A percentile compares a stretch with the other conserved stretches of the same genome.
These are phyloP conservation scores for Zaprionus obscuricornis DNA, from an alignment of 2,888 invertebrate genomes.

Conservation along the genomic window DNA sequence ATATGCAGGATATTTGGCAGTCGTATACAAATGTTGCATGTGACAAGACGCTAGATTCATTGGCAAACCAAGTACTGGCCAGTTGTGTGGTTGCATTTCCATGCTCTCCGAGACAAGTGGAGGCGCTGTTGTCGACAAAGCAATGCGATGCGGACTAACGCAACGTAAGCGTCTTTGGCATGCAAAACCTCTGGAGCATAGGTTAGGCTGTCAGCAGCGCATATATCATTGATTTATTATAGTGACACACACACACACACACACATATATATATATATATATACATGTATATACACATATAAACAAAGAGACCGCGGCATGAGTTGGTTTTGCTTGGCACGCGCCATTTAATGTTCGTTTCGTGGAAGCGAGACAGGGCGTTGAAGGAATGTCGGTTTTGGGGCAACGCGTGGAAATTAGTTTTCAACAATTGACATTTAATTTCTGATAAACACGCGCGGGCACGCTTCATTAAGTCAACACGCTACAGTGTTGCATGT, in stretches of 20 bases:
- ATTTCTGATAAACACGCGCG: conserved; percentile 79
- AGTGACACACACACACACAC: no score
- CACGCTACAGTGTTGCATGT: conserved; percentile 69
- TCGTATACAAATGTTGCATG: no score
- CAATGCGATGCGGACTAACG: no score
- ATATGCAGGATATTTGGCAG: no score
- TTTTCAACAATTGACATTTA: conserved; percentile 79
- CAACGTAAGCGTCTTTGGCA: conserved; percentile 22
- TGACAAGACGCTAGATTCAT: conserved; percentile 36
- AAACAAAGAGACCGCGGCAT: background rate
- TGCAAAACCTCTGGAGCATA: conserved; percentile 43
- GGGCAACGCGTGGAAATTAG: conserved; percentile 60
- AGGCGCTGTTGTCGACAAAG: conserved; percentile 15
- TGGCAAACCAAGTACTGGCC: conserved; percentile 21
- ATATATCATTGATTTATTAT: conserved; percentile 66
- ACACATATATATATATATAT: conserved; percentile 1
- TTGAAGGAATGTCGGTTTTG: background rate
- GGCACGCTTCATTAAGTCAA: conserved; percentile 78
- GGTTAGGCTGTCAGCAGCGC: conserved; percentile 61
- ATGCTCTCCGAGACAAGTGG: conserved; percentile 18
- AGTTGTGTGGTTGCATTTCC: conserved; percentile 41
- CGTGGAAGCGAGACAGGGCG: background rate
- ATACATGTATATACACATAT: background rate
- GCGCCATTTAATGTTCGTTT: conserved; percentile 64
- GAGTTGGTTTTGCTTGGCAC: conserved; percentile 48